These are phyloP conservation scores for Saxicola maurus DNA, from an alignment of 2,797 vertebrate species.

Conservation along the genomic window DNA sequence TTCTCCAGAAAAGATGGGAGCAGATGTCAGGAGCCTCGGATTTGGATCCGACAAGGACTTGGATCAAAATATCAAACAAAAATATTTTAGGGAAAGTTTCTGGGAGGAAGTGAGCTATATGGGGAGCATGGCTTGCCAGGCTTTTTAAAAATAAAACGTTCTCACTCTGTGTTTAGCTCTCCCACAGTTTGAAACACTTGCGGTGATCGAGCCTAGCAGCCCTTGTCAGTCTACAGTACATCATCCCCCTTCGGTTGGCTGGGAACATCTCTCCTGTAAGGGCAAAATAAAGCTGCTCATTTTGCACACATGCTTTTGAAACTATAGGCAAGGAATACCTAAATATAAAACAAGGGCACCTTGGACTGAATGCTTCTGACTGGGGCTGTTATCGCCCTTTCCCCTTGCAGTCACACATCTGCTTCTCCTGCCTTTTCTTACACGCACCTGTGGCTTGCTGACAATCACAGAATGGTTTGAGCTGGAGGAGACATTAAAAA, in stretches of 20 bases:
- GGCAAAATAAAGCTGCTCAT: conserved; percentile 54
- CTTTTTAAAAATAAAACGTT: conserved; percentile 63
- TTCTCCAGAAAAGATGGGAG: conserved; percentile 15
- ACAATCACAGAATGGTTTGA: background rate
- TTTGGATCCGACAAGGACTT: conserved; percentile 48
- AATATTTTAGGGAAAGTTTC: conserved; percentile 64
- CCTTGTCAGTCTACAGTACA: conserved; percentile 61
- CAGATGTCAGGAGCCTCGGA: conserved; percentile 35
- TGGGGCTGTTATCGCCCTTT: background rate
- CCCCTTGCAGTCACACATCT: background rate
- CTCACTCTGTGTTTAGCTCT: conserved; percentile 57
- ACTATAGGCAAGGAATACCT: conserved; percentile 49
- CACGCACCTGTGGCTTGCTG: background rate
- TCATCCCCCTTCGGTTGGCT: conserved; percentile 42
- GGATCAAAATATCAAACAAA: conserved; percentile 62
- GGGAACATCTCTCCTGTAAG: conserved; percentile 44
- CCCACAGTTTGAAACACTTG: conserved; percentile 49
- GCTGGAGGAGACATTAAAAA: background rate
- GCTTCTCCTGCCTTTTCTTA: conserved; percentile 19
- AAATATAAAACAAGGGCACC: conserved; percentile 64
- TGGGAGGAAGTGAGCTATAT: conserved; percentile 56
- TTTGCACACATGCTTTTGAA: conserved; percentile 30
- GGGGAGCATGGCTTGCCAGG: conserved; percentile 54
- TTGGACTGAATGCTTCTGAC: background rate
- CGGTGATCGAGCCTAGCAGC: conserved; percentile 42